A percentile compares a stretch with the other conserved stretches of the same genome.
Conservation (phyloP, 2,888 invertebrate species). For the Bombylius major region DNA sequence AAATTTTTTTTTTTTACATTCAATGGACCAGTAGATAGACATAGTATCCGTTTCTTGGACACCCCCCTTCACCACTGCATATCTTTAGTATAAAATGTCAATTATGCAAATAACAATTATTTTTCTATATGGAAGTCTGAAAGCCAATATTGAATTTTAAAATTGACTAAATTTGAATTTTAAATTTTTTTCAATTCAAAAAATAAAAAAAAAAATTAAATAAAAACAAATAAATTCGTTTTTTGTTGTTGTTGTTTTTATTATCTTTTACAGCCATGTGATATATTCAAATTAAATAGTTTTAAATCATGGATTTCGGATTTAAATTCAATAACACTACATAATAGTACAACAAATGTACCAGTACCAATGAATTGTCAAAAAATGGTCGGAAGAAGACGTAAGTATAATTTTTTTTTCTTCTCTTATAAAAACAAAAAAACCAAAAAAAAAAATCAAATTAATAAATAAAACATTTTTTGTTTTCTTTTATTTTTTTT, state of each 20-base stretch:
- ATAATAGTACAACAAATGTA: slow-evolving; percentile 24
- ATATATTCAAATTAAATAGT: slow-evolving; percentile 29
- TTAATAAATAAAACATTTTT: background rate
- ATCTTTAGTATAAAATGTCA: too few species aligned
- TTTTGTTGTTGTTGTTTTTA: background rate
- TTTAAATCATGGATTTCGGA: slow-evolving; percentile 32
- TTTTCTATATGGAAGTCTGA: too few species aligned
- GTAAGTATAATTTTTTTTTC: slow-evolving; percentile 21
- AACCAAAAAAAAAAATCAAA: background rate
- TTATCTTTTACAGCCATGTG: slow-evolving; percentile 27
- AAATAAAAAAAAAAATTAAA: background rate
- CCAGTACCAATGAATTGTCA: slow-evolving; percentile 35
- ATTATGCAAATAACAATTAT: too few species aligned
- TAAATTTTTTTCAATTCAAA: too few species aligned
- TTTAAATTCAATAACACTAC: slow-evolving; percentile 34
- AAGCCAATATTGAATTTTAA: too few species aligned
- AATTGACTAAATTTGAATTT: too few species aligned
- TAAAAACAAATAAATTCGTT: background rate
- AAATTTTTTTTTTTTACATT: too few species aligned
- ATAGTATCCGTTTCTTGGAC: too few species aligned
- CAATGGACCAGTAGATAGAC: too few species aligned
- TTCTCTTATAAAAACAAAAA: too few species aligned
- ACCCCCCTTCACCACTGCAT: too few species aligned
- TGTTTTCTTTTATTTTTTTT: background rate
- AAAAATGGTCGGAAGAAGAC: slow-evolving; percentile 33